Percentiles rank a stretch among this genome's conserved stretches.
phyloP scores from a whole-genome alignment of 2,888 invertebrate species.

The Pardosa pseudoannulata region DNA sequence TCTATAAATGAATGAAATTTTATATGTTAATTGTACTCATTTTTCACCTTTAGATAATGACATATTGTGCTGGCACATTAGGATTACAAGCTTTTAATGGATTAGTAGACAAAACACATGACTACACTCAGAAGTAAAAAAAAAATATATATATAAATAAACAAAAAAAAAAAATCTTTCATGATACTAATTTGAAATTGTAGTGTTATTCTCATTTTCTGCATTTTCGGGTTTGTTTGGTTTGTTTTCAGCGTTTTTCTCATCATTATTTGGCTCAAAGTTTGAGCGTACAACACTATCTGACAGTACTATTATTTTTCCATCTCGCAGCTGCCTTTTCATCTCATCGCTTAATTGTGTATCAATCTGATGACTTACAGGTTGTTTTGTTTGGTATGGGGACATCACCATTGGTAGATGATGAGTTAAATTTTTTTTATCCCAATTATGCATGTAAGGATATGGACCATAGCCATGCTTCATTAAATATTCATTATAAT shows the following conservation, averaged over 20 bases:
- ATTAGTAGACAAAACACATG: not conserved
- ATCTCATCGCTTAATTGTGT: conserved; percentile 47
- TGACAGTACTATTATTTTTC: conserved; percentile 52
- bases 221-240: not conserved
- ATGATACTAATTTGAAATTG: too few species aligned
- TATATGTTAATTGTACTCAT: not conserved
- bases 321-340: conserved; percentile 51
- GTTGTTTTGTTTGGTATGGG: not conserved
- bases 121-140: not conserved
- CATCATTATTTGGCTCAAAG: conserved; percentile 15
- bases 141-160: not conserved
- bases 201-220: not conserved
- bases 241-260: not conserved
- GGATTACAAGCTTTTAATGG: not conserved
- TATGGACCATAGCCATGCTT: conserved; percentile 8
- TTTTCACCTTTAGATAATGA: not conserved
- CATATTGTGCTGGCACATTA: not conserved
- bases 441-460: conserved; percentile 13
- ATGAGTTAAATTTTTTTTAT: conserved; percentile 14
- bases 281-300: conserved; percentile 60
- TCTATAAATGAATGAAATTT: not conserved
- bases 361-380: not conserved
- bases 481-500: not conserved
- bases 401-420: not conserved
- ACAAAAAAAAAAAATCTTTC: too few species aligned